Evolutionary conservation across 2,797 vertebrate genomes (phyloP).

Genomic region (Chiroxiphia lanceolata): DNA sequence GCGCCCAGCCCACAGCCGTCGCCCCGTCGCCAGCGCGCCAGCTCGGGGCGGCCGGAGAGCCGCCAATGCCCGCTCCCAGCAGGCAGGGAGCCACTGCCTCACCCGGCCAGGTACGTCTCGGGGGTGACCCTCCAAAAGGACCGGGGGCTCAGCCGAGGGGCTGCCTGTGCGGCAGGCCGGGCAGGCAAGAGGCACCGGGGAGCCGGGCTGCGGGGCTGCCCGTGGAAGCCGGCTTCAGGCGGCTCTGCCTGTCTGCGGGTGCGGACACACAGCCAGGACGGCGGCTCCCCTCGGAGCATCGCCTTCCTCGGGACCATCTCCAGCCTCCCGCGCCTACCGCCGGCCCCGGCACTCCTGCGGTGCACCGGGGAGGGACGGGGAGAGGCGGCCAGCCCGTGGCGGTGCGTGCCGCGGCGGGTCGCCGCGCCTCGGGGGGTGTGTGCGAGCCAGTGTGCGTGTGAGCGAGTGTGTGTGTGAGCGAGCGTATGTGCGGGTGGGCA

Average conservation of each 20-base stretch:
- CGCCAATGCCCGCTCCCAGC: slow-evolving; percentile 69
- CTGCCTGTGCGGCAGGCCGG: background rate
- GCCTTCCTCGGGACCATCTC: background rate
- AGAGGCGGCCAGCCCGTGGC: background rate
- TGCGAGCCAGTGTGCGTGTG: background rate
- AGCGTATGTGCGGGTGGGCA: background rate
- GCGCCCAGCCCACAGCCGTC: slow-evolving; percentile 78
- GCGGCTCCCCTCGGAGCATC: background rate
- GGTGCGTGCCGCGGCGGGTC: background rate
- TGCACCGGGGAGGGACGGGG: background rate
- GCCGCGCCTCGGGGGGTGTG: background rate
- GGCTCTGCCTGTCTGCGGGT: background rate
- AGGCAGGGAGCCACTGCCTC: slow-evolving; percentile 75
- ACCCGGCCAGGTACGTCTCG: slow-evolving; percentile 80
- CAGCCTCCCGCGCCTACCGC: background rate
- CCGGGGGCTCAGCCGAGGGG: background rate
- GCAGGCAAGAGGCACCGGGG: background rate
- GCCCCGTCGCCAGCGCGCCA: slow-evolving; percentile 72
- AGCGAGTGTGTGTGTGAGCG: background rate
- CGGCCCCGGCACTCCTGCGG: background rate
- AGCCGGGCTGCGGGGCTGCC: background rate
- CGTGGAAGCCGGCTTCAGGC: background rate
- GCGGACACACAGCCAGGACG: background rate
- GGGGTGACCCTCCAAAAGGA: background rate
- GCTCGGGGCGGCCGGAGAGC: slow-evolving; percentile 77